These are phyloP conservation scores for Sebastiscus albofasciatus DNA, from an alignment of 2,797 vertebrate genomes.

Conservation along the genomic window DNA sequence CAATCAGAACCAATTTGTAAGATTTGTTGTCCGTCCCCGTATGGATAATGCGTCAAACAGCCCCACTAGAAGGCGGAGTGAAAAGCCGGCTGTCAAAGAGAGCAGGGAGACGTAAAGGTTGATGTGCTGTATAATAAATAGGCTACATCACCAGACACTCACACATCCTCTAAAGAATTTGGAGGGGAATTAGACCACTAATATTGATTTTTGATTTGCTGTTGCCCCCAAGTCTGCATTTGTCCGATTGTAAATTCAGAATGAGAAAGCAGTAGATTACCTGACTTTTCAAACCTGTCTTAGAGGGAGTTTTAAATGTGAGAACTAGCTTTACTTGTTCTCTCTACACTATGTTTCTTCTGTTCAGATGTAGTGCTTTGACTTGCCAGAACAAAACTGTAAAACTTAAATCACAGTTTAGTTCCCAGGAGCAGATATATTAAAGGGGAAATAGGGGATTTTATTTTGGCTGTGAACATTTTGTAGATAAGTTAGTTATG, in stretches of 20 bases:
- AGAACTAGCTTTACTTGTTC: not conserved
- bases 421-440: not conserved
- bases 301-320: not conserved
- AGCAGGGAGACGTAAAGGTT: not conserved
- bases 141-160: not conserved
- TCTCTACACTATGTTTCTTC: not conserved
- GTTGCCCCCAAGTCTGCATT: not conserved
- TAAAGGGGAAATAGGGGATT: not conserved
- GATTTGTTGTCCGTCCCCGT: too few relatives aligned
- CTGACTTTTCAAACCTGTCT: not conserved
- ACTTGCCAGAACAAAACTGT: not conserved
- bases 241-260: not conserved
- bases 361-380: not conserved
- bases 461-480: not conserved
- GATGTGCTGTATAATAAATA: not conserved
- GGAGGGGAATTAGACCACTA: not conserved
- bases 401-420: not conserved
- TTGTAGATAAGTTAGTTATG: not conserved
- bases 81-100: too few relatives aligned
- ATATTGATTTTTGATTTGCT: constrained; percentile 11
- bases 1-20: not conserved
- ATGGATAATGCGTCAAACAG: too few relatives aligned
- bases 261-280: not conserved
- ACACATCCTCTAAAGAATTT: not conserved
- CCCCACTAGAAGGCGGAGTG: too few relatives aligned